Conservation (phyloP, 2,113 vertebrate species). For the Orycteropus afer region DNA sequence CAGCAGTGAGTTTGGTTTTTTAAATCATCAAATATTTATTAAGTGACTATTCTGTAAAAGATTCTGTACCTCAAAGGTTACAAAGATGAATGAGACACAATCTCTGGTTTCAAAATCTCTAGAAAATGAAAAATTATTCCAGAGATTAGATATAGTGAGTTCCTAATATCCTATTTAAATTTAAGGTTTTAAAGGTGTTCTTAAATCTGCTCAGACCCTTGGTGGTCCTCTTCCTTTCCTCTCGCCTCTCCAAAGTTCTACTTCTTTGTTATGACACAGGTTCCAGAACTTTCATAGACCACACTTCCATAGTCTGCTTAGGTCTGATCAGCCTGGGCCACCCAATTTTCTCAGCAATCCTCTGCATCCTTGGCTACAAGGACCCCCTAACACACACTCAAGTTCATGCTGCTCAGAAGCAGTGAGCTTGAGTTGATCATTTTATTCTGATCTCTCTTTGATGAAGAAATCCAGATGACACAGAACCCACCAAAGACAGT, state of each 20-base stretch:
- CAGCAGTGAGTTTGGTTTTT: not conserved
- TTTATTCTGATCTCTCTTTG: slow-evolving; percentile 4
- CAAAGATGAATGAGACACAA: not conserved
- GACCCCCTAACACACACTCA: not conserved
- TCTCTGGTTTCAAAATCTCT: not conserved
- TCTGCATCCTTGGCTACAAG: not conserved
- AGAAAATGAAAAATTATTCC: slow-evolving; percentile 43
- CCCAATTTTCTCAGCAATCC: not conserved
- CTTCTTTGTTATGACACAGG: slow-evolving; percentile 62
- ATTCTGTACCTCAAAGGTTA: not conserved
- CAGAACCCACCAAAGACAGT: not conserved
- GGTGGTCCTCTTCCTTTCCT: not conserved
- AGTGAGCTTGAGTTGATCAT: not conserved
- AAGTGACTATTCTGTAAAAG: not conserved
- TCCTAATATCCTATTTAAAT: not conserved
- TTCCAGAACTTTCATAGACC: slow-evolving; percentile 67
- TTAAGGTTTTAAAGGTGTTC: not conserved
- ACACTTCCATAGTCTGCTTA: not conserved
- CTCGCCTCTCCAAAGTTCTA: slow-evolving; percentile 43
- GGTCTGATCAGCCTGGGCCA: slow-evolving; percentile 25
- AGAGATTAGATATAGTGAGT: not conserved
- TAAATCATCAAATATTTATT: slow-evolving; percentile 8
- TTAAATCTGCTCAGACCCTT: not conserved
- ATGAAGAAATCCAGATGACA: slow-evolving; percentile 62
- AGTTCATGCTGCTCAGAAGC: slow-evolving; percentile 6